Evolutionary conservation across 2,888 invertebrate genomes (phyloP).

Genomic region (Polyploca ridens): DNA sequence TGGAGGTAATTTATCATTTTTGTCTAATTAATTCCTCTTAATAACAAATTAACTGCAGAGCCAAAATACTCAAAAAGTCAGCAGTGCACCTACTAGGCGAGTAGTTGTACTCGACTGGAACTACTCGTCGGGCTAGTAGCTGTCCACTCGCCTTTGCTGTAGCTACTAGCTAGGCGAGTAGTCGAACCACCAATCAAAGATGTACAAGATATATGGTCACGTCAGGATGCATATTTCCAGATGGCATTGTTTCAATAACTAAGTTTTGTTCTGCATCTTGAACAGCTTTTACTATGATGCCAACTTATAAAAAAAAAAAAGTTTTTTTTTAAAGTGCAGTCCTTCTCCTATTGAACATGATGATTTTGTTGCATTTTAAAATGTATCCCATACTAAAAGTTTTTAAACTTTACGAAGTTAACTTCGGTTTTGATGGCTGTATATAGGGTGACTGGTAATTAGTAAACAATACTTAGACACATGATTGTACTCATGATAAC

Average conservation of each 20-base stretch:
- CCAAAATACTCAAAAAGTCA: conserved; percentile 3
- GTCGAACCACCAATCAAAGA: not conserved
- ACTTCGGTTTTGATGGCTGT: too few species aligned
- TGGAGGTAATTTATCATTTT: not conserved
- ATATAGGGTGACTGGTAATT: too few species aligned
- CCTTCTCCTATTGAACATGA: too few species aligned
- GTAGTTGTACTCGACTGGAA: conserved; percentile 8
- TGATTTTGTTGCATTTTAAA: too few species aligned
- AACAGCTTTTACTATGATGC: not conserved
- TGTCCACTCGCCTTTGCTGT: conserved; percentile 6
- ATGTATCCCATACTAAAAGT: too few species aligned
- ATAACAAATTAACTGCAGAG: not conserved
- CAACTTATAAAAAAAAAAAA: too few species aligned
- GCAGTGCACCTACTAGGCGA: conserved; percentile 2
- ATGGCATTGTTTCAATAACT: too few species aligned
- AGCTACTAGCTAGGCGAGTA: conserved; percentile 8
- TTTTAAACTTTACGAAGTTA: too few species aligned
- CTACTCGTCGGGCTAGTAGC: conserved; percentile 4
- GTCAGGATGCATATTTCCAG: not conserved
- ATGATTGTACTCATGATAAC: too few species aligned
- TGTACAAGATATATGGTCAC: not conserved
- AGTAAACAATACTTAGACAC: too few species aligned
- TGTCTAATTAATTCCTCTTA: not conserved
- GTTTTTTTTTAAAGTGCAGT: too few species aligned
- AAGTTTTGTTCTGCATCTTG: not conserved